phyloP scores from a whole-genome alignment of 2,797 vertebrate genomes.

The Onychomys arenicola region DNA sequence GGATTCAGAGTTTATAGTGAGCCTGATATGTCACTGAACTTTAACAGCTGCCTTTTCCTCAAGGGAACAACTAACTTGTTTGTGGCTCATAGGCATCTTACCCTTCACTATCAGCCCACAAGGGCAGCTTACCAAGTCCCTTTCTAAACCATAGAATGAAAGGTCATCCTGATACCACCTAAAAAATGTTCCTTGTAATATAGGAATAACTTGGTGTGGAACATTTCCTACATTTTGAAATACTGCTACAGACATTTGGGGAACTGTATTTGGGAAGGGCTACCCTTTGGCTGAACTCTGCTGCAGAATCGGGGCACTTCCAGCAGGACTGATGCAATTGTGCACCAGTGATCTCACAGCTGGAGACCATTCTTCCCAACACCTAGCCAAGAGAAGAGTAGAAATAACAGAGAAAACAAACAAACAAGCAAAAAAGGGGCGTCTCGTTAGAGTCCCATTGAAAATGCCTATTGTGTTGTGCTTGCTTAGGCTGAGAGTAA shows the following conservation, averaged over 20 bases:
- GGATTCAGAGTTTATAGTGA: not conserved
- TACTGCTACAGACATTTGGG: slow-evolving; percentile 63
- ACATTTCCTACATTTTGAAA: slow-evolving; percentile 49
- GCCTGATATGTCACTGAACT: not conserved
- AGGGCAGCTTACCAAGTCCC: not conserved
- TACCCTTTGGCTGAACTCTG: slow-evolving; percentile 77
- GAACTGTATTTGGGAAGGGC: slow-evolving; percentile 56
- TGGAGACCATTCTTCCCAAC: slow-evolving; percentile 9
- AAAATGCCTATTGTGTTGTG: not conserved
- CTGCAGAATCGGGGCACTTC: slow-evolving; percentile 48
- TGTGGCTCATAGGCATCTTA: not conserved
- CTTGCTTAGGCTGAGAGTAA: not conserved
- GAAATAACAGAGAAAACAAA: slow-evolving; percentile 33
- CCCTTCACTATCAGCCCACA: too few species aligned
- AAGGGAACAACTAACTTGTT: not conserved
- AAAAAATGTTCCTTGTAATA: not conserved
- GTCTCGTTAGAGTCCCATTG: not conserved
- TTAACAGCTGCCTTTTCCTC: not conserved
- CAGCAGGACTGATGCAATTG: slow-evolving; percentile 61
- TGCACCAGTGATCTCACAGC: not conserved
- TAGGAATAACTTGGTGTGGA: slow-evolving; percentile 20
- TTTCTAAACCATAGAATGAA: not conserved
- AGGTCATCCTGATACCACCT: not conserved
- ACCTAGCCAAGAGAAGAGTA: slow-evolving; percentile 19
- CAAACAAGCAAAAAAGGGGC: not conserved